Evolutionary conservation across 2,113 vertebrate species (phyloP).

Genomic region (Spilogale gracilis): DNA sequence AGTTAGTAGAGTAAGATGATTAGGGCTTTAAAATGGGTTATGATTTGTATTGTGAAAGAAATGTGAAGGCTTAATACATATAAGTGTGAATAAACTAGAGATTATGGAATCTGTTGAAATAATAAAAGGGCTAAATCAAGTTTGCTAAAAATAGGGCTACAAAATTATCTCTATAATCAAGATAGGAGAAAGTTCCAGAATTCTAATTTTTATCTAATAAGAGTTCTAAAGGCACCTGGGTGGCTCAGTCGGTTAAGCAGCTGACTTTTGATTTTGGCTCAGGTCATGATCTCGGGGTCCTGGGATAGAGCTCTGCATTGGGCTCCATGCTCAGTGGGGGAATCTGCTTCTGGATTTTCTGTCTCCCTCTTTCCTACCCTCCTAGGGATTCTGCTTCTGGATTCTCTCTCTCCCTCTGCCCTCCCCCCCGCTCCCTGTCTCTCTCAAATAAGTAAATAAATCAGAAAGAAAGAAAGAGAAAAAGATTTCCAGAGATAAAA

Average conservation of each 20-base stretch:
- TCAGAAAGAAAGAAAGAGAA: no score
- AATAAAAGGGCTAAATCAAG: background rate
- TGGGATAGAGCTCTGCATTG: background rate
- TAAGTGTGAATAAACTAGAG: background rate
- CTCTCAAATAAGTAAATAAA: background rate
- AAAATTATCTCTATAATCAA: background rate
- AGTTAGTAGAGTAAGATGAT: background rate
- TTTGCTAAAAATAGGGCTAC: background rate
- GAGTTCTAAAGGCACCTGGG: background rate
- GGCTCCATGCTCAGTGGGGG: background rate
- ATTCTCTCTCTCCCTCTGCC: background rate
- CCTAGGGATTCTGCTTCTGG: background rate
- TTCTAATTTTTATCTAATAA: background rate
- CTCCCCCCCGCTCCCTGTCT: background rate
- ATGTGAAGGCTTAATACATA: background rate
- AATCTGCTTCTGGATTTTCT: no score
- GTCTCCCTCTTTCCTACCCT: no score
- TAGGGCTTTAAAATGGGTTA: background rate
- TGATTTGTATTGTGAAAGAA: background rate
- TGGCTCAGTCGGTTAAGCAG: background rate
- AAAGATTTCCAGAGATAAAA: background rate
- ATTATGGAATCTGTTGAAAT: background rate
- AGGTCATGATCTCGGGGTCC: background rate
- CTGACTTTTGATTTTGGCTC: background rate
- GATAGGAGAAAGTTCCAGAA: background rate